phyloP scores from a whole-genome alignment of 1,140 invertebrate species.

The Lepidotrigona ventralis region DNA sequence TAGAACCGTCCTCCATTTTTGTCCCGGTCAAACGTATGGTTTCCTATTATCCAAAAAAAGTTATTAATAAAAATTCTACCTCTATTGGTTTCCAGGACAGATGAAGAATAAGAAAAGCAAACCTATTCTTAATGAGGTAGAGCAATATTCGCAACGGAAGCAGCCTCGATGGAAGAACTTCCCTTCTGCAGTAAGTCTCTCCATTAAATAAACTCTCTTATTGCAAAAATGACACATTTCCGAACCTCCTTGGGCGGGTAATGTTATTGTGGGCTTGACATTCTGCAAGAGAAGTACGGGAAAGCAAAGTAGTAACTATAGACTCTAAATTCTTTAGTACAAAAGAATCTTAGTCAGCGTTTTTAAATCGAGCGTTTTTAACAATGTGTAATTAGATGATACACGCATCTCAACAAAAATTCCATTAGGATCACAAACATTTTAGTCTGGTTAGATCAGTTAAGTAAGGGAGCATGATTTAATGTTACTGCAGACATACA shows the following conservation, averaged over 20 bases:
- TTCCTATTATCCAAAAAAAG: constrained; percentile 73
- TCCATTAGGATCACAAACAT: neutral
- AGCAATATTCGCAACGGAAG: constrained; percentile 89
- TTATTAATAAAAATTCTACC: neutral
- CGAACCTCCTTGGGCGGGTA: constrained; percentile 84
- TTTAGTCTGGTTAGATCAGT: constrained; percentile 1
- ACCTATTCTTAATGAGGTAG: constrained; percentile 85
- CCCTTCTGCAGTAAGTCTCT: constrained; percentile 91
- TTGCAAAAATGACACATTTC: constrained; percentile 93
- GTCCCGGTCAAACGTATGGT: constrained; percentile 89
- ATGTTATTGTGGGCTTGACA: constrained; percentile 81
- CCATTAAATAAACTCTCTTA: constrained; percentile 93
- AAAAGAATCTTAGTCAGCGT: constrained; percentile 42
- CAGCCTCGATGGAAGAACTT: constrained; percentile 93
- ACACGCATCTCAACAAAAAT: neutral
- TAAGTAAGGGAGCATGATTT: neutral
- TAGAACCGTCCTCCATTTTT: constrained; percentile 88
- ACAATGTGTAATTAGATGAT: neutral
- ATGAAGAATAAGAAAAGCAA: constrained; percentile 54
- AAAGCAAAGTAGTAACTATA: constrained; percentile 23
- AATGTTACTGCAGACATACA: neutral
- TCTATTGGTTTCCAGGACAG: neutral
- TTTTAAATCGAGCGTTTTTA: neutral
- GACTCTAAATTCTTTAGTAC: neutral
- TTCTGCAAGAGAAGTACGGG: constrained; percentile 76